A percentile compares a stretch with the other conserved stretches of the same genome.
Conservation (phyloP, 2,113 vertebrate genomes). For the Bufo bufo region DNA sequence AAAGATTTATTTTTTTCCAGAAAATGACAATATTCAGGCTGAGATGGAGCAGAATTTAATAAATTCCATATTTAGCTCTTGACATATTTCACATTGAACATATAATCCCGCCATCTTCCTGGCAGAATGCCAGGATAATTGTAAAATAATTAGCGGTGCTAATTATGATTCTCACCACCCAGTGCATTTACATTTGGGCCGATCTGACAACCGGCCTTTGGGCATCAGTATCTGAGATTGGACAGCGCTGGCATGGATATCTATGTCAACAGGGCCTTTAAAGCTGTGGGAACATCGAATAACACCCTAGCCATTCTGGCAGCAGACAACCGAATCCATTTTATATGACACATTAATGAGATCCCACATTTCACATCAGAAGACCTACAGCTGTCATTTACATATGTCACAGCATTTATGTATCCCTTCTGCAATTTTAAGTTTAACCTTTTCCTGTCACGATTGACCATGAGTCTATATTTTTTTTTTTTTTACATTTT, state of each 20-base stretch:
- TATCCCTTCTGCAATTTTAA: neutral
- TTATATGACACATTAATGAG: neutral
- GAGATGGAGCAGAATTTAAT: neutral
- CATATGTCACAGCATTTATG: slow-evolving; percentile 6
- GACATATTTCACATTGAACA: neutral
- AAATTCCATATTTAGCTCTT: neutral
- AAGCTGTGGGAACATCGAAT: neutral
- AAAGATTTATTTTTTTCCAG: neutral
- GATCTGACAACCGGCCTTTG: neutral
- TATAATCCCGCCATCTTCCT: neutral
- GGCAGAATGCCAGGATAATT: neutral
- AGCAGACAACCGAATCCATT: slow-evolving; percentile 6
- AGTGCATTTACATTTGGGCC: neutral
- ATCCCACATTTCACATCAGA: slow-evolving; percentile 15
- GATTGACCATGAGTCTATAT: neutral
- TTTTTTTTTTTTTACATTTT: neutral
- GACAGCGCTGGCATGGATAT: neutral
- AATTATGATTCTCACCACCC: neutral
- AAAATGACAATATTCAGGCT: neutral
- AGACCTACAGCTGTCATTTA: slow-evolving; percentile 33
- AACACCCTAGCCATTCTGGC: neutral
- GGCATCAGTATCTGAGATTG: neutral
- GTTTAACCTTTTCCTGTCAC: neutral
- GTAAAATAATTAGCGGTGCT: neutral
- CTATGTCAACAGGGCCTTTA: slow-evolving; percentile 21